Conservation (phyloP, 2,113 vertebrate genomes). For the Cariama cristata region DNA sequence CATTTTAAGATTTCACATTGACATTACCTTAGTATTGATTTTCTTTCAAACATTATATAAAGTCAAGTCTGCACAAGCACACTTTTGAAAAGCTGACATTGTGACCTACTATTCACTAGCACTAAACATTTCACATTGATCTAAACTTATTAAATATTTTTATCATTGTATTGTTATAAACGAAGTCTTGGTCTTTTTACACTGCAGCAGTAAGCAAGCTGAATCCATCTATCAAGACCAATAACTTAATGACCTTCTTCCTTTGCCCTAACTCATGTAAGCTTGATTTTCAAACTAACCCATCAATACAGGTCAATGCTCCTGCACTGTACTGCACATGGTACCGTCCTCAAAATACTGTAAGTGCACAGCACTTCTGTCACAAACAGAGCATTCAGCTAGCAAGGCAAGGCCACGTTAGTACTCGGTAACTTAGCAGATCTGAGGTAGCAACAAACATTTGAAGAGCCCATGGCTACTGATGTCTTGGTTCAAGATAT, state of each 20-base stretch:
- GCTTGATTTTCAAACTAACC: neutral
- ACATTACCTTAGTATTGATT: neutral
- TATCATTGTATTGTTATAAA: neutral
- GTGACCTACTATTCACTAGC: neutral
- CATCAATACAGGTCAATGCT: neutral
- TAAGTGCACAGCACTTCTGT: neutral
- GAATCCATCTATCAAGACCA: neutral
- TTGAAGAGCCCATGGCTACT: neutral
- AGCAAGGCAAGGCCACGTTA: fast-evolving
- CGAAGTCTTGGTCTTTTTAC: neutral
- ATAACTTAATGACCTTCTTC: neutral
- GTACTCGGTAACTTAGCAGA: fast-evolving
- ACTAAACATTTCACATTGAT: neutral
- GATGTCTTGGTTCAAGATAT: neutral
- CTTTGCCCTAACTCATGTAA: neutral
- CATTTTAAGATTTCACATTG: neutral
- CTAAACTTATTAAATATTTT: neutral
- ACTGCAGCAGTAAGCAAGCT: neutral
- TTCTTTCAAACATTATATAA: neutral
- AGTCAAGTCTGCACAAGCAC: neutral
- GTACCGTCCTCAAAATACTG: neutral
- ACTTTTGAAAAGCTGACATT: neutral
- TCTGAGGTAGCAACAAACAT: neutral
- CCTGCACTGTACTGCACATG: neutral
- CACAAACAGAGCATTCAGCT: neutral